Evolutionary conservation across 2,888 invertebrate species (phyloP).

Genomic region (Plutella xylostella): DNA sequence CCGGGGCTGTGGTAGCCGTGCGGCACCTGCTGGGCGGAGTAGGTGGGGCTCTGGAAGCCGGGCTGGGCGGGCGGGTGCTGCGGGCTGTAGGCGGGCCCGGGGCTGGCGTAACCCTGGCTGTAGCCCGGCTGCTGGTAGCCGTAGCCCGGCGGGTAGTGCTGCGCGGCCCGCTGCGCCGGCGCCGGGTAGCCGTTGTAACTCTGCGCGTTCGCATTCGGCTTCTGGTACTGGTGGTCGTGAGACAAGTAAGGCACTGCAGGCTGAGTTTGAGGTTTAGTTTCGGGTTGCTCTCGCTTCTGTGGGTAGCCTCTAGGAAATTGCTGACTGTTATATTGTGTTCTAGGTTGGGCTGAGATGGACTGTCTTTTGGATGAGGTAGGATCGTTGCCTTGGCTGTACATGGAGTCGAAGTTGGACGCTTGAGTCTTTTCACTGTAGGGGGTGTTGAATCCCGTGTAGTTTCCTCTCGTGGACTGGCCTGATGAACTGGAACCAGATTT

Average conservation of each 20-base stretch:
- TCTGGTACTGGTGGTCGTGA: slow-evolving; percentile 63
- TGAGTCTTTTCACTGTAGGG: slow-evolving; percentile 16
- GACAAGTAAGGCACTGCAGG: slow-evolving; percentile 46
- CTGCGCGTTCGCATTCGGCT: slow-evolving; percentile 31
- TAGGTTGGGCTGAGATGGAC: slow-evolving; percentile 45
- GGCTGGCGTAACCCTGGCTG: slow-evolving; percentile 48
- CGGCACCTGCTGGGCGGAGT: slow-evolving; percentile 42
- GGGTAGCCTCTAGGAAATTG: slow-evolving; percentile 45
- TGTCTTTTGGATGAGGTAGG: slow-evolving; percentile 48
- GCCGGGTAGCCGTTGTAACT: slow-evolving; percentile 55
- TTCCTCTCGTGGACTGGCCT: slow-evolving; percentile 58
- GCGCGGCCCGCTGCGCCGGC: slow-evolving; percentile 45
- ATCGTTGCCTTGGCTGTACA: slow-evolving; percentile 54
- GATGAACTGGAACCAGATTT: slow-evolving; percentile 65
- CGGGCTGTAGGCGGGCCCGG: slow-evolving; percentile 50
- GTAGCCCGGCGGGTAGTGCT: slow-evolving; percentile 52
- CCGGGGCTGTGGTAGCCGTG: slow-evolving; percentile 48
- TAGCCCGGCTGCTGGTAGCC: slow-evolving; percentile 36
- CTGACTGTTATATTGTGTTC: slow-evolving; percentile 37
- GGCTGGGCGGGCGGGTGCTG: slow-evolving; percentile 47
- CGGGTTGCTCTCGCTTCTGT: slow-evolving; percentile 40
- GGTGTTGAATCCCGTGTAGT: slow-evolving; percentile 49
- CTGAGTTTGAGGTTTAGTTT: slow-evolving; percentile 31
- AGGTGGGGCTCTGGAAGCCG: slow-evolving; percentile 56
- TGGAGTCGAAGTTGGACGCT: slow-evolving; percentile 45